Evolutionary conservation across 2,113 vertebrate genomes (phyloP), one percentile per base, ranked within the genome.

Genomic region (Sorex araneus): DNA sequence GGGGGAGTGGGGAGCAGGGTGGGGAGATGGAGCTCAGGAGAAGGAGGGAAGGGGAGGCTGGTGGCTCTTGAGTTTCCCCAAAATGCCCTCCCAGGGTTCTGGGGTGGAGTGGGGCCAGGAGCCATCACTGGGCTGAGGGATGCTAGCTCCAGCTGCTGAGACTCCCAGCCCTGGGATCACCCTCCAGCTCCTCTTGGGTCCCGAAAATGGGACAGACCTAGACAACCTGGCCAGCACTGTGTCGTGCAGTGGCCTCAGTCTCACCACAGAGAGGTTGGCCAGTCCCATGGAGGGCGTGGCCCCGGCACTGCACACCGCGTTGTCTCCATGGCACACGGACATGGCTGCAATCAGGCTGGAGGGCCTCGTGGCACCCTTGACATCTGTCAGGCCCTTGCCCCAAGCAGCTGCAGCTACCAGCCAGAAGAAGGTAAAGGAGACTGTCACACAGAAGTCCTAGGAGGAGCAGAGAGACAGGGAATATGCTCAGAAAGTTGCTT

Each of bases 241-340:
- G 32, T 47, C 10, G 60, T 34, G 27, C 16, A 4, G 13, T 1
- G 57, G 36, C 71, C 32, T 13, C 21, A 3, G 30, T n/a, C 99
- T 99, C 97, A 99, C 99, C 99, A 99, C 99, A 0, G 99, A 99
- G 94, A 99, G 98, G 87, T 99, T 99, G 91, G 99, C 98, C 93
- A 98, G 98, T 30, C 99, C 99, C 98, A 99, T 98, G 87, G 97
- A 97, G 28, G 99, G 98, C 1, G 97, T 27, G 43, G 97, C 98
- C 3, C 98, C 98, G 0, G 97, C 0, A 0, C 82, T 96, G 97
- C 99, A 99, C 0, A 32, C 80, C 32, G 84, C 97, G 0, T 0
- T 40, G 0, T 0, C 0, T 0, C 1, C 30, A 1, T 97, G 97
- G 97, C 99, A 99, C 57, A 97, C 94, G 0, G 1, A 10, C 94